Base-by-base conservation (phyloP, 2,888 invertebrate species). In the Xylocampa areola region DNA sequence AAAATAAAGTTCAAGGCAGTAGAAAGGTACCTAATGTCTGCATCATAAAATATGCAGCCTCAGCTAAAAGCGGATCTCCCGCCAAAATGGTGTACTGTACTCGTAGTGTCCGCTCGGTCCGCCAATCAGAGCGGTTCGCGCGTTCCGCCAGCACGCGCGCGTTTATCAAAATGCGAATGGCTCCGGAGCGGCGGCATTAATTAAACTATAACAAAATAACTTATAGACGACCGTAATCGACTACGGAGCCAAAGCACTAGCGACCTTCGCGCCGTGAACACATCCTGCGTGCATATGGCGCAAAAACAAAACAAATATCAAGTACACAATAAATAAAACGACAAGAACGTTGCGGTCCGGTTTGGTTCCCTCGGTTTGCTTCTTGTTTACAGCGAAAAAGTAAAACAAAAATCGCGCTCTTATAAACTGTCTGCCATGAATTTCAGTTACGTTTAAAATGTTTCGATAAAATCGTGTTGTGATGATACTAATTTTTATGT, bases 41-140 rank as follows among this genome's bases (percentile, higher is more conserved):
- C 68, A 67, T 62, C 59, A 66, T 61, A 68, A n/a, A n/a, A 62
- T 74, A 66, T 69, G 59, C 60, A 68, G 72, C 68, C 63, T 71
- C 63, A 62, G 61, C 79, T 79, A 79, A 79, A 79, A 75, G 79
- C 72, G 76, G 85, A 84, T 84, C 87, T 89, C 87, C 88, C 89
- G 88, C 89, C 89, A 87, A 91, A 87, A 81, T 66, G 72, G 52
- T 73, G 62, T 58, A n/a, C 71, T 71, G 48, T 52, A 61, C 68
- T 75, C 74, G 60, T 65, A 77, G 63, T 75, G 72, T 64, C 59
- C 57, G 67, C 57, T 78, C 76, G 81, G 84, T 82, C 77, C 79
- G 76, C 92, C 91, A 92, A 92, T 92, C 91, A 91, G 82, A 89
- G 80, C 77, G 76, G 86, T 80, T 86, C 87, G 91, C 87, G 90